Base-by-base conservation (phyloP, 2,113 vertebrate genomes). In the Myocastor coypus region DNA sequence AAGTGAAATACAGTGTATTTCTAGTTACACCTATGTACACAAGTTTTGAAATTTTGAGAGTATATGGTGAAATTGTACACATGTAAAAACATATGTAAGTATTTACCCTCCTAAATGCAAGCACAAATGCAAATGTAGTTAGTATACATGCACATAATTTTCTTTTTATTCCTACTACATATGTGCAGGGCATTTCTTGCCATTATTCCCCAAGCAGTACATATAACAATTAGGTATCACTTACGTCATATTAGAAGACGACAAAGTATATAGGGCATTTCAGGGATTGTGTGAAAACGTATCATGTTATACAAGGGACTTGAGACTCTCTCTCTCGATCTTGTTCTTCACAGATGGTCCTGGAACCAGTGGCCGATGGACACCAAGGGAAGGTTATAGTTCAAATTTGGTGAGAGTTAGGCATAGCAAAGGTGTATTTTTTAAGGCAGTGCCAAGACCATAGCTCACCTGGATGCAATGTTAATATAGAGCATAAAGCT, bases 321-420 rank as follows among this genome's bases (percentile, higher is more conserved):
- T 73, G 40, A 11, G 42, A 14, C 32, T 32, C 42, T 89, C 11
- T 71, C n/a, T n/a, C n/a, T n/a, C n/a, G 64, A 73, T 50, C 71
- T 83, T 88, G 66, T 24, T 77, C 46, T 22, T 55, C 37, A 42
- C 5, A 88, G 24, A 34, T 12, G 42, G 26, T 61, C 6, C 11
- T 83, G 5, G 40, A 82, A 34, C 26, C 16, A 92, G 16, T 19
- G 10, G 50, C 24, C 5, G 10, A 46, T 8, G 24, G 10, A 46
- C 68, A 69, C 28, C 5, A 11, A 87, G 59, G 14, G 28, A 78
- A 13, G 55, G 46, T 40, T 87, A 66, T 57, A 92, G 66, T 82
- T 87, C 92, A 22, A 32, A 89, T 94, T 87, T 42, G 40, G 16
- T 92, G 57, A 95, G 64, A 91, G 28, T 57, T 95, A 0, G 85